Percentiles rank a stretch among this genome's conserved stretches.
phyloP scores from a whole-genome alignment of 2,797 vertebrate genomes.

The Gobio occitaniae region DNA sequence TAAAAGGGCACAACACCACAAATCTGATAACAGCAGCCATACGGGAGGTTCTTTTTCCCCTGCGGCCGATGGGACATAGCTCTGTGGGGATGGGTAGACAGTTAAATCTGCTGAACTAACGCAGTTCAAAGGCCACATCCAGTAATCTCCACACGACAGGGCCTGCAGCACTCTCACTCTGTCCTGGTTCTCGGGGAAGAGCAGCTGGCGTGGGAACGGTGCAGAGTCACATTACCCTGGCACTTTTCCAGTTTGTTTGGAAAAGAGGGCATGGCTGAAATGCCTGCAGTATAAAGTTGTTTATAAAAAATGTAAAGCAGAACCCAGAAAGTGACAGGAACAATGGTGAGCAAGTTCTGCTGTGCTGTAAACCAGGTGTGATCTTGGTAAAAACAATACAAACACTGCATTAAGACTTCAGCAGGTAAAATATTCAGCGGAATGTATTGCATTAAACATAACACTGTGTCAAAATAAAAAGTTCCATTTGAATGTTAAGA shows the following conservation, averaged over 20 bases:
- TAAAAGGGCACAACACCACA: constrained; percentile 46
- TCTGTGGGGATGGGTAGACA: constrained; percentile 41
- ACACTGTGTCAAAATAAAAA: constrained; percentile 36
- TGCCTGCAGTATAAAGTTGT: constrained; percentile 2
- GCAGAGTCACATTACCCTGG: constrained; percentile 27
- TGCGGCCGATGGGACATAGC: constrained; percentile 23
- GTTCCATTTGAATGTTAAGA: constrained; percentile 6
- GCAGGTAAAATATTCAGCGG: constrained; percentile 4
- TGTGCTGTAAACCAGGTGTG: not conserved
- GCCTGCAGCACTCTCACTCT: constrained; percentile 1
- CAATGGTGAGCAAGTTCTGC: not conserved
- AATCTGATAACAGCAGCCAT: constrained; percentile 55
- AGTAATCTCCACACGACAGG: constrained; percentile 45
- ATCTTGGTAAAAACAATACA: constrained; percentile 27
- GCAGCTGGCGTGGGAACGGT: not conserved
- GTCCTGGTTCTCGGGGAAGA: constrained; percentile 20
- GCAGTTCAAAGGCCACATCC: constrained; percentile 48
- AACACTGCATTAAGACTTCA: constrained; percentile 18
- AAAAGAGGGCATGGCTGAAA: constrained; percentile 10
- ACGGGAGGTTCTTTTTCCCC: constrained; percentile 22
- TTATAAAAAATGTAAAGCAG: constrained; percentile 16
- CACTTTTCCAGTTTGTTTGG: constrained; percentile 9
- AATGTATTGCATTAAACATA: constrained; percentile 18
- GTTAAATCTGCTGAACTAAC: constrained; percentile 50
- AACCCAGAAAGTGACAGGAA: constrained; percentile 3